Base-by-base conservation (phyloP, 2,113 vertebrate species). In the Fukomys damarensis region DNA sequence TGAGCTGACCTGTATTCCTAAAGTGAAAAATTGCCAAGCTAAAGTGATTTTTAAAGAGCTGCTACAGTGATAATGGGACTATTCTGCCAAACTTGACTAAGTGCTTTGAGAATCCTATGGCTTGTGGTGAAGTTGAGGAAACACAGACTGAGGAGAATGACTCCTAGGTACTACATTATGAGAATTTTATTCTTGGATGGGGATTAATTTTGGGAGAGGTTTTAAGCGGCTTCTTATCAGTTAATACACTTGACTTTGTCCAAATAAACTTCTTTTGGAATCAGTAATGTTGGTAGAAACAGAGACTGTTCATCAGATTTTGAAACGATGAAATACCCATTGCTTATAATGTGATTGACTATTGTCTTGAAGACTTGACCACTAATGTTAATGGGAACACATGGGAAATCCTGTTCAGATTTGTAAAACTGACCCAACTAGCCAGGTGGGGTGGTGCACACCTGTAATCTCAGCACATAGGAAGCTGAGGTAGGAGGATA, bases 341-440 rank as follows among this genome's bases (percentile, higher is more conserved):
- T 24, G 17, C 35, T 58, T 68, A 41, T 38, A 41, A 24, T 38
- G 77, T n/a, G 6, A 83, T n/a, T 66, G 0, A 6, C 54, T 20
- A 41, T n/a, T 38, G 63, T 35, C 43, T 77, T 32, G 22, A 85
- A 93, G 74, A 68, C 43, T 63, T 52, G 28, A 24, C 70, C 7
- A 76, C 20, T 87, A 91, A 89, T 58, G 70, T 30, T 52, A 35
- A 72, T 63, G 49, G 16, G 8, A 86, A 66, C 22, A 30, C 54
- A 41, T 89, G 20, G 46, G 52, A 88, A 84, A 35, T 28, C 63
- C 82, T 91, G 3, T 93, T 96, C 49, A 74, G 58, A 82, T 91
- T 96, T 87, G 35, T 7, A 91, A 93, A 87, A 38, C 7, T n/a
- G 35, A 38, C 20, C 38, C n/a, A 41, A 24, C 38, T 38, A 72